A percentile compares a stretch with the other conserved stretches of the same genome.
phyloP scores from a whole-genome alignment of 2,888 invertebrate genomes.

The Drosophila recens region DNA sequence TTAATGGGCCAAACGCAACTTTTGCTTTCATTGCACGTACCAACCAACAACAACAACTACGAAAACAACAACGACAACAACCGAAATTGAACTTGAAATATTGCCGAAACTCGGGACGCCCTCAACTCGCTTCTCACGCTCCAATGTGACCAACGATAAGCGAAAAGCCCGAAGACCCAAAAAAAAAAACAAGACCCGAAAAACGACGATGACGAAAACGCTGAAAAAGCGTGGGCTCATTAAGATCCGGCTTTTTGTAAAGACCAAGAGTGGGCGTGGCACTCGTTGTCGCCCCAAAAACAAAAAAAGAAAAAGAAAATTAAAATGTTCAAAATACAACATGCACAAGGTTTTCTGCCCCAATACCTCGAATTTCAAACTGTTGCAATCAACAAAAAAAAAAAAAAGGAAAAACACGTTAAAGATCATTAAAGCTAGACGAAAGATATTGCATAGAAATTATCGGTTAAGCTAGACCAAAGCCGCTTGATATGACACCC shows the following conservation, averaged over 20 bases:
- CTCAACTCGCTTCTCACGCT: slow-evolving; percentile 63
- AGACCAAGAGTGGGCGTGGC: slow-evolving; percentile 49
- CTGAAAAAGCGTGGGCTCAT: slow-evolving; percentile 39
- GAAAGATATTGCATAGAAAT: background rate
- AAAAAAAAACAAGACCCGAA: slow-evolving; percentile 17
- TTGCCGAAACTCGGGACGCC: slow-evolving; percentile 32
- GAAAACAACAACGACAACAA: slow-evolving; percentile 20
- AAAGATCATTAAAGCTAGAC: background rate
- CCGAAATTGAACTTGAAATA: slow-evolving; percentile 66
- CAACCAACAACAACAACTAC: slow-evolving; percentile 37
- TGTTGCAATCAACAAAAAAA: slow-evolving; percentile 15
- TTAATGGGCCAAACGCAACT: slow-evolving; percentile 72
- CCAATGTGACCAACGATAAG: slow-evolving; percentile 30
- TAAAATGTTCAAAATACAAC: background rate
- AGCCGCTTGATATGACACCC: slow-evolving; percentile 6
- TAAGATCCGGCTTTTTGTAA: slow-evolving; percentile 38
- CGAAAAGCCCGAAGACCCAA: slow-evolving; percentile 24
- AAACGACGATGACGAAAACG: background rate
- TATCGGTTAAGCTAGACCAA: background rate
- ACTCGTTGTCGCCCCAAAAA: slow-evolving; percentile 1
- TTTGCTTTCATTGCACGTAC: slow-evolving; percentile 79
- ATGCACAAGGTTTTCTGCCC: slow-evolving; percentile 16
- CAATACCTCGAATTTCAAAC: slow-evolving; percentile 4
- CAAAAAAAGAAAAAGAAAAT: background rate
- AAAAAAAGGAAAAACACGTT: background rate